A percentile compares a stretch with the other conserved stretches of the same genome.
Evolutionary conservation across 2,113 vertebrate species (phyloP).

Genomic region (Trematocara macrostoma): DNA sequence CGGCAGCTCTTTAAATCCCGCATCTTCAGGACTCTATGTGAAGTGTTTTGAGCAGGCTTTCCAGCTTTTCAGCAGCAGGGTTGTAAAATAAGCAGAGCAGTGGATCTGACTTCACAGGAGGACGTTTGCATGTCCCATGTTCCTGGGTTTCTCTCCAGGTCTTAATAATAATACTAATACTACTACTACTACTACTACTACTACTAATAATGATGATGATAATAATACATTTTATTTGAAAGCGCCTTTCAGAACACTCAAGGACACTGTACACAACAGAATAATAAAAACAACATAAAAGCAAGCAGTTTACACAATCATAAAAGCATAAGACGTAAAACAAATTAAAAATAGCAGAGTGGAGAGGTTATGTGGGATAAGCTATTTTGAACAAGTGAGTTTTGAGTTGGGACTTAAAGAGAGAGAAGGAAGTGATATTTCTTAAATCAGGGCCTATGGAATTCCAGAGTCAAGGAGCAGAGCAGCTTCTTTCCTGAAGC

Average conservation of each 20-base stretch:
- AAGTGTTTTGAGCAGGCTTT: background rate
- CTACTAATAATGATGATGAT: rapidly evolving
- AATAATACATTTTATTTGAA: background rate
- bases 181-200: background rate
- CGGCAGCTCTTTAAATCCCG: background rate
- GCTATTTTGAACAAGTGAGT: background rate
- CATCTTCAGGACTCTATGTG: background rate
- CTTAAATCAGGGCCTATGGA: background rate
- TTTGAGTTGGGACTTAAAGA: background rate
- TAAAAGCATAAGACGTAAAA: background rate
- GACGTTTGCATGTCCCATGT: background rate
- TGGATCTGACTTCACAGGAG: background rate
- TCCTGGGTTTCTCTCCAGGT: background rate
- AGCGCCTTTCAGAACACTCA: background rate
- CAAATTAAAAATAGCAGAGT: background rate
- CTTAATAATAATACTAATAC: background rate
- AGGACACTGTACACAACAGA: background rate
- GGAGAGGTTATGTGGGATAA: background rate
- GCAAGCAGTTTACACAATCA: background rate
- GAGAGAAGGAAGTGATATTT: background rate
- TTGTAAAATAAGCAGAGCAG: background rate
- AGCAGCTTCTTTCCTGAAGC: background rate
- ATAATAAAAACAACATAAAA: background rate
- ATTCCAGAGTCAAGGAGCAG: background rate
- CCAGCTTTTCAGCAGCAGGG: background rate